These are phyloP conservation scores for Empidonax alnorum DNA, from an alignment of 2,113 vertebrate species.

Conservation along the genomic window DNA sequence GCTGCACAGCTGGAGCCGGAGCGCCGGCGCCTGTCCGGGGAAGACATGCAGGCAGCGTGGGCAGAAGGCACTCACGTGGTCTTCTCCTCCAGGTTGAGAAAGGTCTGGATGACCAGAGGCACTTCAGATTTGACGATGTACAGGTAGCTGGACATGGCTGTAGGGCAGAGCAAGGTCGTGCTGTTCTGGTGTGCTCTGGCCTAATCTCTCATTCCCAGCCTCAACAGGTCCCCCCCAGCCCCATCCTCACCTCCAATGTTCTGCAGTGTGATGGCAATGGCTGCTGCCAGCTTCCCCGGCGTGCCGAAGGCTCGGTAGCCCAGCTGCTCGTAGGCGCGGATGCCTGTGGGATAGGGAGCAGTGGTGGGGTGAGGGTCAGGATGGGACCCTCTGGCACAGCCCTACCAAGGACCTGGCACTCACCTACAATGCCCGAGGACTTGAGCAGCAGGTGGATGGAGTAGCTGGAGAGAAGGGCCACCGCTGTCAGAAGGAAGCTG, in stretches of 20 bases:
- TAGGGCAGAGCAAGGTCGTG: neutral
- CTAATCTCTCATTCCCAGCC: neutral
- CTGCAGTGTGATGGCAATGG: slow-evolving; percentile 92
- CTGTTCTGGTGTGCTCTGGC: neutral
- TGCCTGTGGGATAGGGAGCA: slow-evolving; percentile 69
- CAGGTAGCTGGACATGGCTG: slow-evolving; percentile 99
- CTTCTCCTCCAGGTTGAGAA: slow-evolving; percentile 84
- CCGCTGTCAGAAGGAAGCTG: slow-evolving; percentile 90
- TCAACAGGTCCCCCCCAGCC: fast-evolving
- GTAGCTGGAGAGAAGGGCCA: slow-evolving; percentile 90
- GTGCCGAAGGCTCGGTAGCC: slow-evolving; percentile 94
- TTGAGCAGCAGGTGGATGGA: slow-evolving; percentile 96
- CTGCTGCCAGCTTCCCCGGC: slow-evolving; percentile 93
- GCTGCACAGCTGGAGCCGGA: slow-evolving; percentile 59
- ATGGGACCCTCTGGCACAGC: fast-evolving
- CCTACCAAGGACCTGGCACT: slow-evolving; percentile 26
- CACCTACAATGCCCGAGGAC: slow-evolving; percentile 94
- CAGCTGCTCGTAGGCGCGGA: slow-evolving; percentile 94
- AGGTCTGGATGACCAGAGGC: slow-evolving; percentile 95
- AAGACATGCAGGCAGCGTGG: neutral
- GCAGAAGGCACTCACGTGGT: slow-evolving; percentile 82
- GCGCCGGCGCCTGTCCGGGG: neutral
- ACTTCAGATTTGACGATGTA: slow-evolving; percentile 98
- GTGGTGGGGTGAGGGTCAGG: neutral
- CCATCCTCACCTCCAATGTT: slow-evolving; percentile 89